Conservation (phyloP, 2,113 vertebrate genomes). For the Antigone vipio region DNA sequence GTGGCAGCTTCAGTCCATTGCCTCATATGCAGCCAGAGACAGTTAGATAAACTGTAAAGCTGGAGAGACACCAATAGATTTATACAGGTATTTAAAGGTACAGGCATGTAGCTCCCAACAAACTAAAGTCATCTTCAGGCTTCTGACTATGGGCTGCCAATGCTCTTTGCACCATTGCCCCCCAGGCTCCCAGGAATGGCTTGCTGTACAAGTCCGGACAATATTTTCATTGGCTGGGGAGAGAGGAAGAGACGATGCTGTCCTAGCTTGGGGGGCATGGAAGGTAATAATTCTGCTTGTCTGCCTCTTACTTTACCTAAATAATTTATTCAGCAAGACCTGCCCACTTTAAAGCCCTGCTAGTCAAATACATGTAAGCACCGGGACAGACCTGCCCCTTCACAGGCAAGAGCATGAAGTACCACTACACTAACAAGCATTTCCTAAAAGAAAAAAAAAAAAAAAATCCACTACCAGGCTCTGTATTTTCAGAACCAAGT, state of each 20-base stretch:
- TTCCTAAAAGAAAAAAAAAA: neutral
- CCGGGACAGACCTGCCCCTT: neutral
- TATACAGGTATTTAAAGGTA: neutral
- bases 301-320: neutral
- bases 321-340: neutral
- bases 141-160: neutral
- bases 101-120: neutral
- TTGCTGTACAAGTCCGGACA: neutral
- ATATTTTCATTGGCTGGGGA: neutral
- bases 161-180: neutral
- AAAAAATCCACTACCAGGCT: neutral
- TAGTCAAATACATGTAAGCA: neutral
- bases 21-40: neutral
- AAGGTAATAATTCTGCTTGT: neutral
- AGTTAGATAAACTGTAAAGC: neutral
- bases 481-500: neutral
- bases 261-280: fast-evolving
- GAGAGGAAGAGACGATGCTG: neutral
- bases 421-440: neutral
- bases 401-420: neutral
- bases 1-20: neutral
- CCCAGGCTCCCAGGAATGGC: neutral
- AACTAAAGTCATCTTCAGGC: neutral
- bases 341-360: neutral
- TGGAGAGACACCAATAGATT: neutral